Evolutionary conservation across 2,113 vertebrate genomes (phyloP).

Genomic region (Myotis yumanensis): DNA sequence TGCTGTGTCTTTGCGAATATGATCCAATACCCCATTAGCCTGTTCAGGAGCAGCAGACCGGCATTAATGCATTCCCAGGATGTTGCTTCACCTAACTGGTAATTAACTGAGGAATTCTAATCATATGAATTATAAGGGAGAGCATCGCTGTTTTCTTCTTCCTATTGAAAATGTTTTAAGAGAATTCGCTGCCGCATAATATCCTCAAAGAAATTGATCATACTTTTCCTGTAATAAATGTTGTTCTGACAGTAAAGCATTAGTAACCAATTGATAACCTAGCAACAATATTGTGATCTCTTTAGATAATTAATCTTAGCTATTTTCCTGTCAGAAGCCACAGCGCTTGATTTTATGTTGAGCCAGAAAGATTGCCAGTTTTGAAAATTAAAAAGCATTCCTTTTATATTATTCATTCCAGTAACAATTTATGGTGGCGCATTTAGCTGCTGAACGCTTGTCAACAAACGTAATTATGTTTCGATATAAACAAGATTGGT

Average conservation of each 20-base stretch:
- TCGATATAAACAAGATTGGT: slow-evolving; percentile 97
- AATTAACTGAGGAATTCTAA: slow-evolving; percentile 58
- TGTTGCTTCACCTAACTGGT: slow-evolving; percentile 56
- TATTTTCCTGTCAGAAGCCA: slow-evolving; percentile 86
- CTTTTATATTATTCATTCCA: slow-evolving; percentile 89
- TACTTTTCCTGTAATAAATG: slow-evolving; percentile 84
- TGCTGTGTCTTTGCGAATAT: background rate
- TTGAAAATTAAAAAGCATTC: slow-evolving; percentile 96
- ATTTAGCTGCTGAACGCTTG: slow-evolving; percentile 91
- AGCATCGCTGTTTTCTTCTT: slow-evolving; percentile 56
- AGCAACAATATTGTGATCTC: slow-evolving; percentile 87
- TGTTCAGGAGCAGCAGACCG: background rate
- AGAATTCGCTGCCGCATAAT: slow-evolving; percentile 77
- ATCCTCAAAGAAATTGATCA: slow-evolving; percentile 79
- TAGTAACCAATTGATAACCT: slow-evolving; percentile 87
- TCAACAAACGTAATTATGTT: slow-evolving; percentile 95
- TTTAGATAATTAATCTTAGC: slow-evolving; percentile 88
- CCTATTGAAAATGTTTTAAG: slow-evolving; percentile 75
- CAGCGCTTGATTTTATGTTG: slow-evolving; percentile 86
- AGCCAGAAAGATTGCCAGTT: slow-evolving; percentile 92
- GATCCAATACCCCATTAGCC: background rate
- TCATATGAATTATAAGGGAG: slow-evolving; percentile 46
- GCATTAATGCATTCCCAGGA: background rate
- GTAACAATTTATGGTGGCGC: slow-evolving; percentile 93
- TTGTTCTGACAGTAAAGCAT: slow-evolving; percentile 83